phyloP scores from a whole-genome alignment of 2,113 vertebrate species.

The Phycodurus eques region DNA sequence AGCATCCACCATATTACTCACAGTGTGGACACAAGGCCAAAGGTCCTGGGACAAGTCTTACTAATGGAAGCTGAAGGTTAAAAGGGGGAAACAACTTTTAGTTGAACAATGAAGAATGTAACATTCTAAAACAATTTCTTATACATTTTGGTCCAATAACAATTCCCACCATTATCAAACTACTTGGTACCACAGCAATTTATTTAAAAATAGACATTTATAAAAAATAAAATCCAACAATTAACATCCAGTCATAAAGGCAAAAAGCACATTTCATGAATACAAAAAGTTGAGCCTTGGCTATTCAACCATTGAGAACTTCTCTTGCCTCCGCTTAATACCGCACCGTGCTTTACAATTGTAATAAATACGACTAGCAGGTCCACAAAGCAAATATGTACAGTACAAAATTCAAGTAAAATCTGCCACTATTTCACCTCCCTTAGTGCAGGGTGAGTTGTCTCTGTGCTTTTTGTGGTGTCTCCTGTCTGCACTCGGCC shows the following conservation, averaged over 20 bases:
- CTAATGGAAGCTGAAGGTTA: constrained; percentile 24
- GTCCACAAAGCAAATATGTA: constrained; percentile 47
- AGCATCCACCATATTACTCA: constrained; percentile 11
- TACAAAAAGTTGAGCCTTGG: constrained; percentile 59
- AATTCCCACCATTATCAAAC: constrained; percentile 34
- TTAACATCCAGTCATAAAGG: constrained; percentile 42
- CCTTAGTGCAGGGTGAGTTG: not conserved
- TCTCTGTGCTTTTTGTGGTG: constrained; percentile 34
- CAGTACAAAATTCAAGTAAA: constrained; percentile 71
- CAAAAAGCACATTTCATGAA: constrained; percentile 47
- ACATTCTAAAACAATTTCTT: constrained; percentile 15
- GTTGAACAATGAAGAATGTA: not conserved
- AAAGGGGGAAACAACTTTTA: not conserved
- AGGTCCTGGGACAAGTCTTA: not conserved
- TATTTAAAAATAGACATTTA: constrained; percentile 64
- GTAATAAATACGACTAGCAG: constrained; percentile 79
- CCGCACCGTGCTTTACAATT: constrained; percentile 69
- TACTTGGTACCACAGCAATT: constrained; percentile 12
- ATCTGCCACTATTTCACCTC: constrained; percentile 9
- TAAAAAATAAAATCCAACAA: constrained; percentile 38
- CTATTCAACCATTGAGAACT: constrained; percentile 41
- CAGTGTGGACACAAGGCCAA: constrained; percentile 19
- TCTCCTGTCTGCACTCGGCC: constrained; percentile 17
- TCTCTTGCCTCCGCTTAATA: constrained; percentile 41
- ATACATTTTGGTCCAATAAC: constrained; percentile 56